Conservation (phyloP, 2,113 vertebrate genomes). For the Helogale parvula region DNA sequence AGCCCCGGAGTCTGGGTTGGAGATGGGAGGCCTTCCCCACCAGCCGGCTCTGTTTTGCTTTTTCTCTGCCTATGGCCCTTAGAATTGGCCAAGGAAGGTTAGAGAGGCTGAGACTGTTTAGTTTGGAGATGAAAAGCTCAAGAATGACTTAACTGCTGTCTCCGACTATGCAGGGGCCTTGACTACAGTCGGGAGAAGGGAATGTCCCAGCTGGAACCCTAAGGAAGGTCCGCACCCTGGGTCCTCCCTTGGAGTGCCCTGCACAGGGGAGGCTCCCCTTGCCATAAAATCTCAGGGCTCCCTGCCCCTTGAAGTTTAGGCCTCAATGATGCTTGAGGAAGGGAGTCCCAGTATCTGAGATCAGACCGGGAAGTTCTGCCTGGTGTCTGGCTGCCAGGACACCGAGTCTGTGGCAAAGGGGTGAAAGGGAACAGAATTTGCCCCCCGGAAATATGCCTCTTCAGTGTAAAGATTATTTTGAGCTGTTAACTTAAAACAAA, state of each 20-base stretch:
- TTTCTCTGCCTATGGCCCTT: background rate
- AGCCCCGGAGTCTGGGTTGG: background rate
- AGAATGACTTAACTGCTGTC: slow-evolving; percentile 1
- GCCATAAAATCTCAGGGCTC: background rate
- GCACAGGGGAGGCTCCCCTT: rapidly evolving
- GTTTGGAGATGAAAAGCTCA: background rate
- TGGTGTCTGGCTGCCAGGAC: background rate
- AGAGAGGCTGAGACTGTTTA: background rate
- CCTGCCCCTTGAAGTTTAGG: background rate
- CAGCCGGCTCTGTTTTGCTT: background rate
- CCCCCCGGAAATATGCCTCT: background rate
- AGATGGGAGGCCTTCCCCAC: background rate
- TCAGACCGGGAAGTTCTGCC: background rate
- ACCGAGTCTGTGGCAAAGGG: background rate
- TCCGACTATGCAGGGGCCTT: background rate
- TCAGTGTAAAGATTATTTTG: background rate
- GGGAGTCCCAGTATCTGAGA: background rate
- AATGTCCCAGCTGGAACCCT: background rate
- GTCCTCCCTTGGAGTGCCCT: rapidly evolving
- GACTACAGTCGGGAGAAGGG: background rate
- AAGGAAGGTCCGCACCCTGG: background rate
- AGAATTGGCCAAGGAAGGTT: slow-evolving; percentile 18
- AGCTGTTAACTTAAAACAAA: background rate
- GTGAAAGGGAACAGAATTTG: background rate
- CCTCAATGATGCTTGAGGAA: background rate